Base-by-base conservation (phyloP, 2,888 invertebrate species). In the Myopa tessellatipennis region DNA sequence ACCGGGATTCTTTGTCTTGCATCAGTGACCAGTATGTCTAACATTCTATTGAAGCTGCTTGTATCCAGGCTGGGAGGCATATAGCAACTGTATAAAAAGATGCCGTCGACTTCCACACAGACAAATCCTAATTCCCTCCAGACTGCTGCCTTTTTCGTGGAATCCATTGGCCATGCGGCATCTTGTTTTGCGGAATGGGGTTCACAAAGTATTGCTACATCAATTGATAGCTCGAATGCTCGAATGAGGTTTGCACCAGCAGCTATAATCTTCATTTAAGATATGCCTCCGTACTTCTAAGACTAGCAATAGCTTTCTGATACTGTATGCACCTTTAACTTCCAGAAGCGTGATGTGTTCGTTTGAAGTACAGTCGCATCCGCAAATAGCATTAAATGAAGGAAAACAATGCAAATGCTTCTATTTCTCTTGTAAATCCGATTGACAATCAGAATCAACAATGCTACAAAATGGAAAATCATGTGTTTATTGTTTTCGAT, bases 161-260 rank as follows among this genome's bases (percentile, higher is more conserved):
- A 1, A 26, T 26, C 26, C 26, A 26, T 26, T 26, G 26, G 1
- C 26, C 26, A 2, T 26, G 26, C 26, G 26, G 26, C 1, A 58
- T 58, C n/a, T n/a, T 58, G 58, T 58, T 58, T 58, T 10, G 18
- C 6, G 58, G 12, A 58, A 58, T 58, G 58, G 4, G 58, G 18
- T 18, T 58, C 58, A 58, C 58, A 10, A 2, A 58, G 58, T 58
- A 58, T 58, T n/a, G 6, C 58, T n/a, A 58, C 6, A 58, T 58
- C 26, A 36, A 65, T n/a, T 65, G 65, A 34, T 65, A 65, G 34
- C 7, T 65, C 65, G 34, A n/a, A n/a, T n/a, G n/a, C n/a, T n/a
- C n/a, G n/a, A 10, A 58, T 58, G 5, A 1, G 1, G 58, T 58
- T 58, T 58, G 58, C 58, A 16, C n/a, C 5, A 58, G 58, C n/a